Evolutionary conservation across 1,140 invertebrate species (phyloP), one percentile per base, ranked within the genome.

Genomic region (Holotrichia oblita): DNA sequence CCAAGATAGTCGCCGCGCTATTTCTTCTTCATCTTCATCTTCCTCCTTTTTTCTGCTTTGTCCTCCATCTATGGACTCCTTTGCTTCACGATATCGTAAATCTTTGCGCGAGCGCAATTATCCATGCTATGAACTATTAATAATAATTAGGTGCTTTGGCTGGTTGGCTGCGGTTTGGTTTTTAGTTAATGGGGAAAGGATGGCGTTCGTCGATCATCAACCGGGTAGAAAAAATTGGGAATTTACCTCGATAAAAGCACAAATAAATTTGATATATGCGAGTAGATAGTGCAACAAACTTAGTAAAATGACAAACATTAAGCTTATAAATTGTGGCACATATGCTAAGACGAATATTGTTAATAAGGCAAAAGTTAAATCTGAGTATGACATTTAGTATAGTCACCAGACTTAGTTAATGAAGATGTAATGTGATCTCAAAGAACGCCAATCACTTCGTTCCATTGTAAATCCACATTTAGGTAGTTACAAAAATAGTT

Each of bases 51-150:
- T 76, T 55, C 20, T 55, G 22, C 20, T 74, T 74, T 20, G 64
- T 34, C 64, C 34, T 74, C 34, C 41, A n/a, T 73, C 61, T 22
- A 10, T 48, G 42, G 24, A 40, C 14, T 20, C 48, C 40, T 17
- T 55, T 55, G n/a, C 48, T 55, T 6, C 48, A 40, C 78, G 73
- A 76, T 73, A 73, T 42, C 41, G 41, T 74, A 74, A 74, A 74
- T 74, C 73, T 74, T 74, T 74, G 34, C 34, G 73, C 61, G 61
- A 34, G 61, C 61, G 61, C 61, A 69, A 69, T 69, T 69, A 69
- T 69, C 61, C 61, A 69, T 69, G 61, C 61, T 69, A 69, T 69
- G 61, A 69, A 69, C 61, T 69, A 69, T 69, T 69, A 69, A 69
- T 69, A 69, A 69, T 69, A 69, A 69, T 69, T 69, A 69, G 61